Evolutionary conservation across 92 coral and sea anemone genomes (phyloP), one percentile per base, ranked within the genome.

Genomic region (Epizoanthus illoricatus): DNA sequence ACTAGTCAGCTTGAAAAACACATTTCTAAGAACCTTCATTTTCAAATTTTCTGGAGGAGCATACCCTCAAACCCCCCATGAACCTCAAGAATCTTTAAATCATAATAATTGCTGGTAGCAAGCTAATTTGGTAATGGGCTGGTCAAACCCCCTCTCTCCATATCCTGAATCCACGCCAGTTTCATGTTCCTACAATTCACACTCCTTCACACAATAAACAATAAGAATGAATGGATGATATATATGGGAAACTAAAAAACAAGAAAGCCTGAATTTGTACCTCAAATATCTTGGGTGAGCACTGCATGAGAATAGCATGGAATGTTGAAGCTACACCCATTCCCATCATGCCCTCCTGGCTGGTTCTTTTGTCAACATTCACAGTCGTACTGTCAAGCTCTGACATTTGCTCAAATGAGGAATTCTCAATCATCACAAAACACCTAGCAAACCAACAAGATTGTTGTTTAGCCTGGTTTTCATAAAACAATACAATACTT

Each of bases 281-380:
- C 97, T 93, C 87, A 73, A 91, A 93, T 81, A 96, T 96, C 80
- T 91, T 93, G 13, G 99, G 97, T 18, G 99, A 96, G 69, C 99
- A 93, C 81, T 96, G 99, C 98, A 96, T 93, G 8, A 96, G 92
- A 19, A 93, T 94, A 4, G 99, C 90, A 79, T 96, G 99, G 84
- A 93, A 96, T 15, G 99, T 96, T 5, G 99, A 93, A 18, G 99
- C 97, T 42, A 96, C 91, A 47, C 98, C 99, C 99, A 96, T 93
- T 13, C 99, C 99, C 85, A 96, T 86, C 91, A 96, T 90, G 41
- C 99, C 99, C 71, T 96, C 99, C 82, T 93, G 92, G 66, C 96
- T 89, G 79, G 94, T 90, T 45, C 97, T 86, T 84, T 96, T 92
- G 74, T 96, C 99, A 36, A 91, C 86, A 72, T 87, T 89, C 83